Percentiles rank a stretch among this genome's conserved stretches.
phyloP scores from a whole-genome alignment of 2,888 invertebrate species.

The Carterocephalus palaemon region DNA sequence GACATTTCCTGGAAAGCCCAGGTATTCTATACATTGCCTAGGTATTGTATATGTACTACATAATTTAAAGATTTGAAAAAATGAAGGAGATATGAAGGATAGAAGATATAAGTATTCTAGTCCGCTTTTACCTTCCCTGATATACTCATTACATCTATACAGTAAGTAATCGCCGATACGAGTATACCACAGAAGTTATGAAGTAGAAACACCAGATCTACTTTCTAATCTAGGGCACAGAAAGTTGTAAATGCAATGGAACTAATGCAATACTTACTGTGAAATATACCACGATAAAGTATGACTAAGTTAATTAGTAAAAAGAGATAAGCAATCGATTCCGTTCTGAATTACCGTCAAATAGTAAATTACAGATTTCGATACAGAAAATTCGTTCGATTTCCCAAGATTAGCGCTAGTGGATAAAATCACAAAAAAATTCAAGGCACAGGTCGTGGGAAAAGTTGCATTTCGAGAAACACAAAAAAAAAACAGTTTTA shows the following conservation, averaged over 20 bases:
- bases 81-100: no score
- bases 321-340: conserved; percentile 58
- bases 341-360: conserved; percentile 41
- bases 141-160: no score
- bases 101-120: no score
- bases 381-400: conserved; percentile 46
- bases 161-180: no score
- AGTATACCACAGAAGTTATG: no score
- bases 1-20: no score
- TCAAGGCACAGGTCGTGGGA: conserved; percentile 8
- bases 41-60: no score
- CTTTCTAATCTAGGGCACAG: conserved; percentile 11
- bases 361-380: conserved; percentile 53
- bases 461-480: conserved; percentile 4
- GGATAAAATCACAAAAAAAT: conserved; percentile 11
- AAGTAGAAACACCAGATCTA: no score
- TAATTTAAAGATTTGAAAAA: no score
- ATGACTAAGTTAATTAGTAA: conserved; percentile 47
- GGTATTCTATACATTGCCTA: no score
- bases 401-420: conserved; percentile 39
- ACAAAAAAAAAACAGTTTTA: no score
- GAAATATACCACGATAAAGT: conserved; percentile 39
- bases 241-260: conserved; percentile 19
- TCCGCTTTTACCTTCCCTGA: no score
- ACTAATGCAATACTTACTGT: conserved; percentile 36